A percentile compares a stretch with the other conserved stretches of the same genome.
These are phyloP conservation scores for Lumbricus terrestris DNA, from an alignment of 2,888 invertebrate genomes.

Conservation along the genomic window DNA sequence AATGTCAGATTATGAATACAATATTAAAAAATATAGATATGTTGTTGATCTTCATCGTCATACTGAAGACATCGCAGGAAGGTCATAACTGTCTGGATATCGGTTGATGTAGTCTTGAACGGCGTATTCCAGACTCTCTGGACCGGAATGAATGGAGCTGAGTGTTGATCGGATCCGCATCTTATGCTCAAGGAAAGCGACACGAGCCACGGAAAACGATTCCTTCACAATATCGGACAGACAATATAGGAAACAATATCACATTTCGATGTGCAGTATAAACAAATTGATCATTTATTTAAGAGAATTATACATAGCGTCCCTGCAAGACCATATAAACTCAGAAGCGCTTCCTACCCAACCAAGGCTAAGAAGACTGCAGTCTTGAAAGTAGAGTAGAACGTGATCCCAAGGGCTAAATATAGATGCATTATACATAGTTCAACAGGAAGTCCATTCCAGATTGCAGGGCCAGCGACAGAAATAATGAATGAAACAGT, in stretches of 20 bases:
- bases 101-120: constrained; percentile 59
- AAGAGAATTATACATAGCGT: no score
- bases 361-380: no score
- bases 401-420: no score
- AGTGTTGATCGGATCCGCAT: constrained; percentile 56
- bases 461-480: no score
- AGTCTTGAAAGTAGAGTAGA: no score
- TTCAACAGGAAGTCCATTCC: no score
- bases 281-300: no score
- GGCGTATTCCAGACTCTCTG: constrained; percentile 58
- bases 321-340: no score
- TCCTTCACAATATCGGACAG: constrained; percentile 48
- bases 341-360: no score
- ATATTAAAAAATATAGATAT: no score
- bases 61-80: constrained; percentile 53
- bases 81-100: constrained; percentile 57
- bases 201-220: constrained; percentile 56
- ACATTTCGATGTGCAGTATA: not conserved
- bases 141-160: constrained; percentile 54
- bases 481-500: no score
- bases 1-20: not conserved
- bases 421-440: no score
- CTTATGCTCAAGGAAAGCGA: constrained; percentile 57
- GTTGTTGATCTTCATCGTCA: not conserved
- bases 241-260: not conserved